Conservation (phyloP, 1,140 invertebrate genomes). For the Artemia franciscana region DNA sequence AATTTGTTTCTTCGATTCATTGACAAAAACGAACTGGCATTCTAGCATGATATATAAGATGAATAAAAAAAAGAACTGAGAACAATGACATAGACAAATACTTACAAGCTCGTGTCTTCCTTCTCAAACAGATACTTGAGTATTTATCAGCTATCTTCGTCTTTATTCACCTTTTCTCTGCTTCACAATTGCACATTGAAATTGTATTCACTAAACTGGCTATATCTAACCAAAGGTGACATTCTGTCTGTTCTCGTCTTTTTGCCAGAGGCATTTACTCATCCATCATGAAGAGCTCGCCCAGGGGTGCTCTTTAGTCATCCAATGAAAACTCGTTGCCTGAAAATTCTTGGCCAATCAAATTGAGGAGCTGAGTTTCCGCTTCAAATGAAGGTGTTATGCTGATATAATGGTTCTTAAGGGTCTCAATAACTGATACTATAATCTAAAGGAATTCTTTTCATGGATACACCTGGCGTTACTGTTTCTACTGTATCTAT, state of each 20-base stretch:
- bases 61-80: no score
- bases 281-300: background rate
- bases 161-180: background rate
- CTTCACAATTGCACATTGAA: background rate
- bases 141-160: no score
- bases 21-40: no score
- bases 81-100: no score
- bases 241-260: background rate
- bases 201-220: background rate
- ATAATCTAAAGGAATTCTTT: background rate
- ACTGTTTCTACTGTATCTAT: background rate
- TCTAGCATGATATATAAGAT: no score
- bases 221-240: background rate
- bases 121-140: no score
- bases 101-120: no score
- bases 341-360: no score
- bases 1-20: no score
- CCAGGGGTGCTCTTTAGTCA: background rate
- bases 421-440: background rate
- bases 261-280: background rate
- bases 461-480: background rate
- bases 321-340: background rate
- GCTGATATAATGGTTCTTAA: background rate
- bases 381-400: background rate
- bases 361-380: no score